Evolutionary conservation across 1,140 invertebrate genomes (phyloP).

Genomic region (Aphelinus certus): DNA sequence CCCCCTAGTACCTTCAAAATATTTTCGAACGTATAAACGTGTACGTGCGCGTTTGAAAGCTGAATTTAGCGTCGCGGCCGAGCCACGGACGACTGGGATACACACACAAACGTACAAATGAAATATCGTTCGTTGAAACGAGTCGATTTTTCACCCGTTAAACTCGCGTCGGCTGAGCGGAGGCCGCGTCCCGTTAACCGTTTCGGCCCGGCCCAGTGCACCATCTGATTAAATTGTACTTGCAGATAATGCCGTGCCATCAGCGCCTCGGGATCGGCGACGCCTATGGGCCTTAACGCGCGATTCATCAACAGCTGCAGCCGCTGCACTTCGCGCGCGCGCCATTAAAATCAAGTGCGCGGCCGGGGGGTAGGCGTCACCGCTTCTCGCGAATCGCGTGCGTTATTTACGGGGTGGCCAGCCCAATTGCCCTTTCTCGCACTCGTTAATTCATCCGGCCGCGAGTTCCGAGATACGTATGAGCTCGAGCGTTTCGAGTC

Average conservation of each 20-base stretch:
- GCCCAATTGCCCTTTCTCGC: constrained; percentile 11
- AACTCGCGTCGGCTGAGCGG: neutral
- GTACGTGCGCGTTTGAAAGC: too few species aligned
- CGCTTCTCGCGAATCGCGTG: constrained; percentile 23
- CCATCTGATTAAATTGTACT: constrained; percentile 35
- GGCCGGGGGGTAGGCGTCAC: neutral
- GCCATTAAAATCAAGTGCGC: constrained; percentile 26
- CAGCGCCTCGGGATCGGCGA: constrained; percentile 22
- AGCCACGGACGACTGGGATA: too few species aligned
- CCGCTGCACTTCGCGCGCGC: neutral
- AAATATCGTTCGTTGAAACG: constrained; percentile 7
- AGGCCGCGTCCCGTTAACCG: constrained; percentile 16
- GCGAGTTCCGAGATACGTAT: too few species aligned
- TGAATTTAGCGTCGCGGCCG: too few species aligned
- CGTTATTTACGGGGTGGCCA: constrained; percentile 17
- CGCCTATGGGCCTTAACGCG: constrained; percentile 22
- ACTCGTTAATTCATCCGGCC: neutral
- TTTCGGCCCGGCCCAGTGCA: constrained; percentile 5
- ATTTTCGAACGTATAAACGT: too few species aligned
- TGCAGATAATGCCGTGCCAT: constrained; percentile 25
- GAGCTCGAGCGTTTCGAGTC: too few species aligned
- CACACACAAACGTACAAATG: neutral
- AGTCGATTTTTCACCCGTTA: neutral
- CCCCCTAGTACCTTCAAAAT: too few species aligned
- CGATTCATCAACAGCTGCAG: constrained; percentile 23